Base-by-base conservation (phyloP, 2,797 vertebrate species). In the Babyrousa celebensis region DNA sequence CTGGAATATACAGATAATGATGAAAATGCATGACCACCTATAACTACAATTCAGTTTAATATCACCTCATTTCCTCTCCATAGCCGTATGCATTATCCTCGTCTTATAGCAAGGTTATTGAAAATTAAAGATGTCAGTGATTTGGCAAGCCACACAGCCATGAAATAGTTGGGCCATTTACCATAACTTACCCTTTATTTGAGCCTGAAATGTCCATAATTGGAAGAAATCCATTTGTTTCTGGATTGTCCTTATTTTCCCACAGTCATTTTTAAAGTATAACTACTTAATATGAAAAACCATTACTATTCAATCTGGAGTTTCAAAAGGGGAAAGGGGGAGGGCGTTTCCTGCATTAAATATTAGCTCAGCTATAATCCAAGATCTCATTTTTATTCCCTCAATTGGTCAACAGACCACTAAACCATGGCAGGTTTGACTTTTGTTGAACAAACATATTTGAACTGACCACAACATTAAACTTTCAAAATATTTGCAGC, bases 361-460 rank as follows among this genome's bases (percentile, higher is more conserved):
- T 80, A 94, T 79, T 84, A 83, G 48, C 74, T 97, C 86, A 91
- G 58, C 29, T 75, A 12, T 40, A 84, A 89, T 70, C 54, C 1
- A 54, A 32, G 14, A 63, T 12, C 32, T 36, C 2, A n/a, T 43
- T 77, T 94, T 91, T 93, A 92, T 72, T 86, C 23, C 60, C 60
- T 91, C 91, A 72, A 74, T 84, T 85, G 72, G 67, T 62, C 72
- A 85, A n/a, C 21, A 92, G 74, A 77, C n/a, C 60, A 95, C 72
- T 48, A 92, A 86, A 36, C 40, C 56, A 54, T 60, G 36, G 23
- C n/a, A 75, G n/a, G 27, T 92, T 71, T 71, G 32, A 91, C 11
- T 91, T 94, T 83, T 79, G 12, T 91, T 89, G 72, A 65, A 40
- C n/a, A 84, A 89, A 89, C 82, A 48, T 89, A 72, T 40, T 67